phyloP scores from a whole-genome alignment of 2,797 vertebrate genomes.

The Gymnodraco acuticeps region DNA sequence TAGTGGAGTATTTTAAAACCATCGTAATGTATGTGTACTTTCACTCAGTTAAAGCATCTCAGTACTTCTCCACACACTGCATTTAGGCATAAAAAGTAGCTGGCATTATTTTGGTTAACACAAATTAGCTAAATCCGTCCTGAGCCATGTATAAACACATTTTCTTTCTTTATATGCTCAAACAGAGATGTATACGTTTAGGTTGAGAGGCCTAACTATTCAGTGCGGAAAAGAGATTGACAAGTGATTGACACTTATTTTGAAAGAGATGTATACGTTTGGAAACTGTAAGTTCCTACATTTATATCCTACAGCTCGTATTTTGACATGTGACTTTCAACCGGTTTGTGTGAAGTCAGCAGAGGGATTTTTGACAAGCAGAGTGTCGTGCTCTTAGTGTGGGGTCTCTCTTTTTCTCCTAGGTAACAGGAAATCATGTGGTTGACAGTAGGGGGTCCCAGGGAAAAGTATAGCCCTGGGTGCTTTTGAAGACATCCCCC shows the following conservation, averaged over 20 bases:
- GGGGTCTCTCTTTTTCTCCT: constrained; percentile 21
- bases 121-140: constrained; percentile 27
- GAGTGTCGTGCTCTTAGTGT: constrained; percentile 16
- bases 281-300: background rate
- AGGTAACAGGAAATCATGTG: constrained; percentile 18
- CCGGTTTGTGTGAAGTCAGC: constrained; percentile 19
- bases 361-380: constrained; percentile 47
- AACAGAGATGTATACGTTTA: constrained; percentile 25
- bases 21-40: no score
- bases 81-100: constrained; percentile 37
- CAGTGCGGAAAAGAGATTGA: background rate
- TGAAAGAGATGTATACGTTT: background rate
- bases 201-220: constrained; percentile 6
- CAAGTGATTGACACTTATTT: background rate
- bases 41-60: no score
- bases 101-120: constrained; percentile 35
- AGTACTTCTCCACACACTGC: constrained; percentile 21
- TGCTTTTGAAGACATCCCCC: constrained; percentile 41
- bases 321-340: constrained; percentile 28
- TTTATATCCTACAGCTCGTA: constrained; percentile 8
- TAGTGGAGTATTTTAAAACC: no score
- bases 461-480: constrained; percentile 46
- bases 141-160: constrained; percentile 3
- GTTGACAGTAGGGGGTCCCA: constrained; percentile 49
- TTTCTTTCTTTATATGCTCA: constrained; percentile 17